Base-by-base conservation (phyloP, 1,140 invertebrate species). In the Pseudomyrmex sp. region DNA sequence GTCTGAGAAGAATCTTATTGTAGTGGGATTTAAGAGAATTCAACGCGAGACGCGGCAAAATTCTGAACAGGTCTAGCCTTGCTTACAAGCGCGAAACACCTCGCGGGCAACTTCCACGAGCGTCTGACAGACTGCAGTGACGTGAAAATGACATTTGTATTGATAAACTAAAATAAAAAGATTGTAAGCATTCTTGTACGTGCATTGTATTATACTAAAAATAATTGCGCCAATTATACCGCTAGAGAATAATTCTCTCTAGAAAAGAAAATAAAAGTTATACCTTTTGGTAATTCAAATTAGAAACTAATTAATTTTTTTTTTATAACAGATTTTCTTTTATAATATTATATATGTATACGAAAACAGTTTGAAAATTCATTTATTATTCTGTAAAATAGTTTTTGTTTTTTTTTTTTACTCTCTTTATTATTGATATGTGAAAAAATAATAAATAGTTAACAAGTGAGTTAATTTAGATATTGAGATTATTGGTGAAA, bases 1-100 rank as follows among this genome's bases (percentile, higher is more conserved):
- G 72, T 65, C 63, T 74, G 79, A 52, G 44, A 58, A 52, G 48
- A 80, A 87, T 88, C 73, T 65, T 68, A 87, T 77, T 62, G 72
- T 70, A 66, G 75, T 62, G 70, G 63, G 74, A 87, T 87, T 87
- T 65, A 69, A 50, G 82, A 76, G 82, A 79, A 88, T 87, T 88
- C 74, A 79, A 54, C 52, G 54, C 59, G 58, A 46, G 13, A 74
- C 26, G 70, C 35, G 35, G 35, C 35, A 35, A 82, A 82, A 82
- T 82, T 75, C 79, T 63, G 66, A 70, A 61, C 66, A 80, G 76
- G 65, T 79, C 75, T 69, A 50, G 52, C 66, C 76, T 80, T 72
- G 76, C 52, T 80, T 80, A 72, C 66, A 61, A 59, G 15, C 54
- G 23, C n/a, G 44, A 80, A 80, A 70, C 66, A 80, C 56, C 76